Base-by-base conservation (phyloP, 2,797 vertebrate genomes). In the Pelochelys cantorii region DNA sequence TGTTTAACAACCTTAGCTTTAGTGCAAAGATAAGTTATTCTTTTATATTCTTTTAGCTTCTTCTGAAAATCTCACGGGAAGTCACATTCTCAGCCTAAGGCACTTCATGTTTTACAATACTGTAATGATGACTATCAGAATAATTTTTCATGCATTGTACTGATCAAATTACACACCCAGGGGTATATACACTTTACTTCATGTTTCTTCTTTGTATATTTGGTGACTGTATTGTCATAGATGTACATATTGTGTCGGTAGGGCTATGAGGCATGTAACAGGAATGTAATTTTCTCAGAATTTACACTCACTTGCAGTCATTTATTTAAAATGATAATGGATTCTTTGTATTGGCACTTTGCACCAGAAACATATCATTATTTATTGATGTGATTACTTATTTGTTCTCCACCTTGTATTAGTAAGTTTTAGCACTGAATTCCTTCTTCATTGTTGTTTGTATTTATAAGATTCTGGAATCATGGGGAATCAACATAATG, bases 181-280 rank as follows among this genome's bases (percentile, higher is more conserved):
- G 98, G 98, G 97, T 98, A 97, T 96, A 97, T 97, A 98, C 97
- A 98, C 98, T 97, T 98, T 98, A 98, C 98, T 98, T 98, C 98
- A 98, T 98, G 99, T 99, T 98, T 98, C 97, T 98, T 98, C 98
- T 99, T 99, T 99, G 99, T 99, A 99, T 99, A 99, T 99, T 99
- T 98, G 98, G 99, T 99, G 99, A 99, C 98, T 98, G 99, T 99
- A 98, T 98, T 98, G 99, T 99, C 99, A 99, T 99, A 99, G 99
- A 99, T 99, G 99, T 99, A 99, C 99, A 99, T 99, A 99, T 98
- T 98, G 99, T 99, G 99, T 99, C 98, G 97, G 98, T 99, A 99
- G 98, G 98, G 98, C 98, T 98, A 98, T 98, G 98, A 98, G 98
- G 99, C 98, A 98, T 99, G 98, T 98, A 98, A 98, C 98, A 98